Base-by-base conservation (phyloP, 2,113 vertebrate species). In the Coryphaenoides rupestris region DNA sequence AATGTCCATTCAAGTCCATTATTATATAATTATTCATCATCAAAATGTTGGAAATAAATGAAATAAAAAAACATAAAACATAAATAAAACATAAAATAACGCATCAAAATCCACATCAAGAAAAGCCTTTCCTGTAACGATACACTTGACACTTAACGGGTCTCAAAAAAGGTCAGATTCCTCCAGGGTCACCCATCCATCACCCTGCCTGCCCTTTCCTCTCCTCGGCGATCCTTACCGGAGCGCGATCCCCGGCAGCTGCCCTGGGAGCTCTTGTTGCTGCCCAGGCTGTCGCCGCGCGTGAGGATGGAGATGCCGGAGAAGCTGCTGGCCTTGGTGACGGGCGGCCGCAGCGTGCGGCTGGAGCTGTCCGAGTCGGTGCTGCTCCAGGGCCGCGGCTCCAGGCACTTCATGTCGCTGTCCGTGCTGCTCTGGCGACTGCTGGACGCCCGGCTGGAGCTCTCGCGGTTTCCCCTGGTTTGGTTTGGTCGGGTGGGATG, bases 311-410 rank as follows among this genome's bases (percentile, higher is more conserved):
- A 99, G 88, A 99, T 98, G 58, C 97, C 97, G 0, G 96, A 98
- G 91, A 99, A 99, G 89, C 97, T 99, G 93, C 96, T 98, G 88
- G 97, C 96, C 87, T 99, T 99, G 69, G 96, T 98, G 73, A 99
- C 97, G 0, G 97, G 96, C 0, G 96, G 97, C 45, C 96, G 80
- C 76, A 97, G 91, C 53, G 63, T 95, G 66, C 95, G 95, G 81
- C 89, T 86, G 62, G 96, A 98, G 83, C 95, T 96, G 1, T 98
- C 97, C 0, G 96, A 98, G 66, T 99, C 97, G 0, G 97, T 99
- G 91, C 97, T 99, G 89, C 97, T 99, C 97, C 97, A 99, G 0
- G 97, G 97, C 58, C 97, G 93, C 0, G 97, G 96, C 74, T 98
- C 97, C 91, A 97, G 89, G 0, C 95, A 92, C 70, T 96, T 99